Evolutionary conservation across 1,140 invertebrate species (phyloP), one percentile per base, ranked within the genome.

Genomic region (Coelopa frigida): DNA sequence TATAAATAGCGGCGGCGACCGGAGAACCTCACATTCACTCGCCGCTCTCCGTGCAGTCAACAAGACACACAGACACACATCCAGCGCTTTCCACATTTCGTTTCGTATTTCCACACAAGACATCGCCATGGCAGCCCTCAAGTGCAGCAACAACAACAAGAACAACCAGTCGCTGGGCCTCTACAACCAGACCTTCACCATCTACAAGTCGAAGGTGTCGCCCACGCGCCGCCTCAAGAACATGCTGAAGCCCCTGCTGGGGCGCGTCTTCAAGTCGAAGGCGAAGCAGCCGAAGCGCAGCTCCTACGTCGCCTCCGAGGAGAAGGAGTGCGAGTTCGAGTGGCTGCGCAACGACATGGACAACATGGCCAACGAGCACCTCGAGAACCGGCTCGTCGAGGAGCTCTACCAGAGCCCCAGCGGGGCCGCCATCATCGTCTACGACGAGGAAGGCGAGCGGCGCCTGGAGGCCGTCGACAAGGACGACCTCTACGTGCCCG

Each of bases 351-450:
- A 66, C 46, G 62, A 66, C 18, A 66, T 66, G 62, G 62, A 82
- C 55, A 82, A 82, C 56, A 60, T 74, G 46, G 75, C 75, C 55
- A 82, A 82, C 63, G 79, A 82, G 58, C 70, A 75, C 42, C 56
- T 82, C 38, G 80, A 82, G 52, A 70, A 73, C 38, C 75, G 75
- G 33, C 74, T 82, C 32, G 73, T 79, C 54, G 73, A 76, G 27
- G 79, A 82, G 49, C 74, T 82, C 52, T 72, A 78, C 20, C 56
- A 71, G 12, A 80, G 79, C 59, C 73, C 74, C 48, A 70, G 75
- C 20, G 72, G 72, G 42, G 73, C 78, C 4, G 78, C 75, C 0
- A 76, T 81, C 51, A 73, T 78, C 31, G 73, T 81, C 10, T 80
- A 77, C 70, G 73, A 78, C 38, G 59, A 72, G 11, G 70, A 78